Percentiles rank a stretch among this genome's conserved stretches.
These are phyloP conservation scores for Meloidogyne exigua DNA, from an alignment of 1,140 invertebrate species.

Conservation along the genomic window DNA sequence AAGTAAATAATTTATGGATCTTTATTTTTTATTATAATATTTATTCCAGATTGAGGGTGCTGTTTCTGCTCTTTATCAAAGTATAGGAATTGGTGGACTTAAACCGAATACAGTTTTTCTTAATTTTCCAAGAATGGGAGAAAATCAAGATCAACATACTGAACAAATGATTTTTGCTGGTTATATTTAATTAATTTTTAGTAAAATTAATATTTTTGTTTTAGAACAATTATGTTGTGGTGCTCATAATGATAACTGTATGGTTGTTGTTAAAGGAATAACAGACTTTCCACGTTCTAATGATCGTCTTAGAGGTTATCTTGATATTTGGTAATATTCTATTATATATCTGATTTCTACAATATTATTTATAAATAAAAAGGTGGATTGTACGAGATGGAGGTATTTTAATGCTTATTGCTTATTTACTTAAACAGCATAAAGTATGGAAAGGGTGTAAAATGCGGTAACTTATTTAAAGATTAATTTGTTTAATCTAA, in stretches of 20 bases:
- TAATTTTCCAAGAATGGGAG: conserved; percentile 84
- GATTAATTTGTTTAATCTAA: neutral
- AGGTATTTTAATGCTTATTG: conserved; percentile 91
- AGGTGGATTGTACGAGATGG: conserved; percentile 75
- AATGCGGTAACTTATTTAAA: conserved; percentile 4
- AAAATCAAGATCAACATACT: conserved; percentile 73
- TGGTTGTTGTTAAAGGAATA: conserved; percentile 80
- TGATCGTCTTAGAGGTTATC: conserved; percentile 87
- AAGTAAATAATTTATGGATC: conserved; percentile 69
- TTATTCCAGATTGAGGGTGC: conserved; percentile 77
- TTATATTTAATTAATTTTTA: conserved; percentile 18
- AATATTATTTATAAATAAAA: neutral
- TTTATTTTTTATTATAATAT: conserved; percentile 74
- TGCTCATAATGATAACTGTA: conserved; percentile 57
- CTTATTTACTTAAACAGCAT: conserved; percentile 94
- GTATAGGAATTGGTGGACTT: conserved; percentile 82
- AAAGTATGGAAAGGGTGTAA: conserved; percentile 73
- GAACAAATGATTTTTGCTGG: conserved; percentile 58
- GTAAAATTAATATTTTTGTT: neutral
- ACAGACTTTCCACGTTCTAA: conserved; percentile 89
- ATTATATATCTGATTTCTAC: too few relatives aligned
- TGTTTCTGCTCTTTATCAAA: conserved; percentile 73
- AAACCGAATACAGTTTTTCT: conserved; percentile 97
- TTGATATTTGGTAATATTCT: conserved; percentile 81
- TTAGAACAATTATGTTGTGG: conserved; percentile 45